Evolutionary conservation across 2,113 vertebrate genomes (phyloP).

Genomic region (Morone saxatilis): DNA sequence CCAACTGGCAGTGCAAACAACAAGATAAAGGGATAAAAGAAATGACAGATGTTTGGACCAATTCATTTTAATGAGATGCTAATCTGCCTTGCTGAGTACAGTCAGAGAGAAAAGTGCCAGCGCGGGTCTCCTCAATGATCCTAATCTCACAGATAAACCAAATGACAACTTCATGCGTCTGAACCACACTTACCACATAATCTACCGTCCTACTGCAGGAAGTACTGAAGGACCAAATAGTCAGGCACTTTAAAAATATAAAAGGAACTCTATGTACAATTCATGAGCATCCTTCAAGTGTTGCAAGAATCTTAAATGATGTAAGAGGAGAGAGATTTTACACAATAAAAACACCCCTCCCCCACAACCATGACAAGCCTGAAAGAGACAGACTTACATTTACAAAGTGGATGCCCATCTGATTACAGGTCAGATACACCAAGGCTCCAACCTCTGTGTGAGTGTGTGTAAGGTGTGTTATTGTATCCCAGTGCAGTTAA

Average conservation of each 20-base stretch:
- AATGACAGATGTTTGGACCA: conserved; percentile 63
- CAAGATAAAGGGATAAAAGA: conserved; percentile 53
- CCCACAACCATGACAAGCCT: neutral
- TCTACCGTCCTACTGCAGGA: neutral
- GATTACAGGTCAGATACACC: conserved; percentile 17
- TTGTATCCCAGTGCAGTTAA: conserved; percentile 5
- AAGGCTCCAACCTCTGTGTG: neutral
- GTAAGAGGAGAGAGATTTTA: conserved; percentile 15
- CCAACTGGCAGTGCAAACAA: conserved; percentile 25
- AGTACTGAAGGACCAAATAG: neutral
- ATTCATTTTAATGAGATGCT: conserved; percentile 64
- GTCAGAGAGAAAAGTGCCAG: conserved; percentile 34
- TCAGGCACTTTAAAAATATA: conserved; percentile 21
- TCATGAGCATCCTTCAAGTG: conserved; percentile 16
- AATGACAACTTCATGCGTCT: conserved; percentile 40
- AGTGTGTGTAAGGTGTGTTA: neutral
- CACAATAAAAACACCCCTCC: neutral
- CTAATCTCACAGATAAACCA: conserved; percentile 56
- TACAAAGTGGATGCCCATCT: conserved; percentile 31
- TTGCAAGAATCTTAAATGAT: conserved; percentile 37
- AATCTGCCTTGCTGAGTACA: conserved; percentile 52
- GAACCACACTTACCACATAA: conserved; percentile 34
- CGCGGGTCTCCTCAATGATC: conserved; percentile 19
- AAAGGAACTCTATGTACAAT: conserved; percentile 16
- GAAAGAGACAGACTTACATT: conserved; percentile 19